Evolutionary conservation across 2,797 vertebrate genomes (phyloP).

Genomic region (Cyclura pinguis): DNA sequence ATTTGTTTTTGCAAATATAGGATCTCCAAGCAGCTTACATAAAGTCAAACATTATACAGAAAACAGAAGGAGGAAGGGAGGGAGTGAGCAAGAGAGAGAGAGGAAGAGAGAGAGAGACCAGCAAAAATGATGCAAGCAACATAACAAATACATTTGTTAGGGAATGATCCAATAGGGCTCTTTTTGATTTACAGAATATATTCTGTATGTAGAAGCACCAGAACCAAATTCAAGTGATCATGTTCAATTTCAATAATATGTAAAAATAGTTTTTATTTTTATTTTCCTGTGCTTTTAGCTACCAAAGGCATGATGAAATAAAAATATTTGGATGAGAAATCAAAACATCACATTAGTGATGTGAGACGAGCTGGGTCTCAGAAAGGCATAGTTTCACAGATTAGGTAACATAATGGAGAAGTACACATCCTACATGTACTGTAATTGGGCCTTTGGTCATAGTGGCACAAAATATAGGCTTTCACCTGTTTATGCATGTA

Average conservation of each 20-base stretch:
- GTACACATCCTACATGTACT: too few relatives aligned
- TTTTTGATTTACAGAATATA: not conserved
- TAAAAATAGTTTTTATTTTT: too few relatives aligned
- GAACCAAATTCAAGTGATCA: not conserved
- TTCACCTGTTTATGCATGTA: not conserved
- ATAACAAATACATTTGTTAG: not conserved
- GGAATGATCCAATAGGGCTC: not conserved
- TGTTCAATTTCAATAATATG: too few relatives aligned
- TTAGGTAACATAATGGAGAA: too few relatives aligned
- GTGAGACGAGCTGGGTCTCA: not conserved
- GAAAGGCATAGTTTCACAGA: not conserved
- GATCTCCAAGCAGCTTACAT: not conserved
- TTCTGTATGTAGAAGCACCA: not conserved
- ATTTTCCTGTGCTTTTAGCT: too few relatives aligned
- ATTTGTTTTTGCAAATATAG: not conserved
- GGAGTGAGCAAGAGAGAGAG: not conserved
- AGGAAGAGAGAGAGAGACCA: not conserved
- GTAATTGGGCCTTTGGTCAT: not conserved
- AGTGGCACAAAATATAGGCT: not conserved
- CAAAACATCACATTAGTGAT: not conserved
- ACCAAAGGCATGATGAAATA: not conserved
- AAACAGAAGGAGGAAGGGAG: not conserved
- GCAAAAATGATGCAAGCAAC: not conserved
- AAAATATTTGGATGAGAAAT: not conserved
- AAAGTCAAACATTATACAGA: not conserved